A percentile compares a stretch with the other conserved stretches of the same genome.
phyloP scores from a whole-genome alignment of 2,113 vertebrate genomes.

The Sterrhoptilus dennistouni region DNA sequence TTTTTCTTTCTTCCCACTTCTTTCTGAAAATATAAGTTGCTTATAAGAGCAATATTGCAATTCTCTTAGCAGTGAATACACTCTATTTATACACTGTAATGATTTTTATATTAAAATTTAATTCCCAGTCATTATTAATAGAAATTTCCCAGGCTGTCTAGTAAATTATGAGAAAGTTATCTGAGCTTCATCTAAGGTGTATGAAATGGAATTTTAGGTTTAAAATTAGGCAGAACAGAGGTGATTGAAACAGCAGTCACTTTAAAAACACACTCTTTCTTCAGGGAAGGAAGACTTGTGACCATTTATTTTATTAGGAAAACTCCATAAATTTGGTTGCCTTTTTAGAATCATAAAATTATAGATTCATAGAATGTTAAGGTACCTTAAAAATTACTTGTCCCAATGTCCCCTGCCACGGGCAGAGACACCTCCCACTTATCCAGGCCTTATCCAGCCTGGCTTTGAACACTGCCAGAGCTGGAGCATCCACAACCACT shows the following conservation, averaged over 20 bases:
- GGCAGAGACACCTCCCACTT: neutral
- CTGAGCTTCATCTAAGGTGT: neutral
- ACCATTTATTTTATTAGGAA: neutral
- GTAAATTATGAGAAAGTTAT: neutral
- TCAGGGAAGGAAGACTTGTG: neutral
- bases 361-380: neutral
- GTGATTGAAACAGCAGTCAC: neutral
- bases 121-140: neutral
- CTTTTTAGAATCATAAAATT: neutral
- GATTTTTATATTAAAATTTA: neutral
- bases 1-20: neutral
- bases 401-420: neutral
- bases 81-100: neutral
- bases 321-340: neutral
- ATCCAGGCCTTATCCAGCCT: neutral
- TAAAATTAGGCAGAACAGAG: neutral
- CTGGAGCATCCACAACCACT: neutral
- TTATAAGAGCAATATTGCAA: neutral
- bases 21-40: neutral
- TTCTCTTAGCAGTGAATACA: neutral
- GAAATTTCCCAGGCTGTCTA: neutral
- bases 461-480: neutral
- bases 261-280: neutral
- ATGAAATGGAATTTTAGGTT: neutral
- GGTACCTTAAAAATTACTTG: too few species aligned